Evolutionary conservation across 2,797 vertebrate species (phyloP).

Genomic region (Oreonectes daqikongensis): DNA sequence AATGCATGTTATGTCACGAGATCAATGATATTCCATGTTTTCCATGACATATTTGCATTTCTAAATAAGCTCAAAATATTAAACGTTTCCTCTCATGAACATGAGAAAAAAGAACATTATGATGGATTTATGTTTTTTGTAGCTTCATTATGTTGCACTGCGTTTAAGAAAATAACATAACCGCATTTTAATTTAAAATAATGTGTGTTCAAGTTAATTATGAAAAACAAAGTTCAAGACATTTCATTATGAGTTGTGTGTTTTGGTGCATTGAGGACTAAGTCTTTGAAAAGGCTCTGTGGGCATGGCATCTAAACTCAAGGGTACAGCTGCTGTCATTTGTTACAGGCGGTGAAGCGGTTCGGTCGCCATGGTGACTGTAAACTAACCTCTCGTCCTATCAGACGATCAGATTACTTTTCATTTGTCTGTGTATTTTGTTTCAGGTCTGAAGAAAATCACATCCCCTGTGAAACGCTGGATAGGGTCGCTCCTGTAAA

Average conservation of each 20-base stretch:
- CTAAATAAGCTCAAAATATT: too few species aligned
- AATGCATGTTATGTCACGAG: too few species aligned
- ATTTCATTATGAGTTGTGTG: background rate
- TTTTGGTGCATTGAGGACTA: background rate
- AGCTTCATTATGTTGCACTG: too few species aligned
- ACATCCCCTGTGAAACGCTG: background rate
- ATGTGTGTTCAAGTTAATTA: too few species aligned
- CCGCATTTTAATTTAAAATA: too few species aligned
- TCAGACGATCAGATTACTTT: background rate
- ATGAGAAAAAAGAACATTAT: too few species aligned
- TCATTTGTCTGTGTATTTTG: background rate
- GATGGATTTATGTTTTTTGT: too few species aligned
- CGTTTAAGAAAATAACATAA: too few species aligned
- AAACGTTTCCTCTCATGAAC: too few species aligned
- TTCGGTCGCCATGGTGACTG: background rate
- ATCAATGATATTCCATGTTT: too few species aligned
- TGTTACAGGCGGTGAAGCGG: background rate
- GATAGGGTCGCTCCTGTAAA: background rate
- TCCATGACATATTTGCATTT: too few species aligned
- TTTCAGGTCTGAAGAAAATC: slow-evolving; percentile 6
- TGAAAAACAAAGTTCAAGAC: background rate
- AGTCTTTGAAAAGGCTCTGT: background rate
- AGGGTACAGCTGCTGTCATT: background rate
- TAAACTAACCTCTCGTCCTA: background rate
- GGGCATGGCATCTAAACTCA: background rate